Evolutionary conservation across 2,113 vertebrate species (phyloP), one percentile per base, ranked within the genome.

Genomic region (Chelonoidis abingdonii): DNA sequence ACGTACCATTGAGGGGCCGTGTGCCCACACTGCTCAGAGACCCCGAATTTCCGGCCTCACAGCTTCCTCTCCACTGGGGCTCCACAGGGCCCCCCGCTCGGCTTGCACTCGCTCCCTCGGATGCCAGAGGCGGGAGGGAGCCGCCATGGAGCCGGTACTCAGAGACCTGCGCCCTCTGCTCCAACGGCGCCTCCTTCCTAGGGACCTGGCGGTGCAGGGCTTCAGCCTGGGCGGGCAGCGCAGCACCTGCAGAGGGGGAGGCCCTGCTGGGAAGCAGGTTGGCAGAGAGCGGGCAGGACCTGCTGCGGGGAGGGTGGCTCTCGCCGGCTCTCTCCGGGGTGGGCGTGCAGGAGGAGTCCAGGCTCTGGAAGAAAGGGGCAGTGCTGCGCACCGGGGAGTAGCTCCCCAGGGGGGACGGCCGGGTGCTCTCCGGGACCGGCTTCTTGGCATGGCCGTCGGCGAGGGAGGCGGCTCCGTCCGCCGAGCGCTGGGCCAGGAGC

Each of bases 361-460:
- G 96, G 84, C 98, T 98, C 90, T 97, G 98, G 89, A 98, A 98
- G 96, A 98, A 98, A 93, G 98, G 98, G 78, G 97, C 98, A 24
- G 98, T 98, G 95, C 98, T 99, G 31, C 98, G 98, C 38, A 99
- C 98, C 0, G 99, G 99, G 21, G 99, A 99, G 95, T 99, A 99
- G 94, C 99, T 99, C 54, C 99, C 99, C 47, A 99, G 98, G 0
- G 99, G 99, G 0, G 99, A 99, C 0, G 99, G 99, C 2, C 99
- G 98, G 0, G 99, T 98, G n/a, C 98, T 98, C 56, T 98, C 98
- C 0, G 98, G 98, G 14, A 96, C 97, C 4, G 96, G 96, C 87
- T 97, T 97, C 94, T 92, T 97, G 72, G 29, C 4, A 27, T 49
- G 57, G 50, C 95, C 89, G 35, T 97, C 96, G 0, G 54, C 6